Conservation (phyloP, 1,140 invertebrate genomes). For the Hypothenemus hampei region DNA sequence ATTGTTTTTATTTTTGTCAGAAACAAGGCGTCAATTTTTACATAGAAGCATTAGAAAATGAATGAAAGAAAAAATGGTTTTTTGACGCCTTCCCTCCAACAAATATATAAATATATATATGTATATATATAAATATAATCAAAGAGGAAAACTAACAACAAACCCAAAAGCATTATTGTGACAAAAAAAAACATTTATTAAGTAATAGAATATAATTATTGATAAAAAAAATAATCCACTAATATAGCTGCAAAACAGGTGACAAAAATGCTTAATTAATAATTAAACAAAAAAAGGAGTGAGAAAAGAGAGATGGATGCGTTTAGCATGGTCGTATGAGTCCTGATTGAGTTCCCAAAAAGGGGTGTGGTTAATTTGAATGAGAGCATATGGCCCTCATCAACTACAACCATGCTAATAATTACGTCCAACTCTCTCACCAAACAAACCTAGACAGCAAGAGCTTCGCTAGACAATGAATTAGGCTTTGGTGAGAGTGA, state of each 20-base stretch:
- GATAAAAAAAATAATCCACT: neutral
- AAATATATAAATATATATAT: too few relatives aligned
- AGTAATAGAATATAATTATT: constrained; percentile 41
- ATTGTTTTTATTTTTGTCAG: constrained; percentile 21
- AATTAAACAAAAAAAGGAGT: too few relatives aligned
- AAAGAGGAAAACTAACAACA: constrained; percentile 42
- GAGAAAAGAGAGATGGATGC: too few relatives aligned
- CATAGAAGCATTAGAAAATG: neutral
- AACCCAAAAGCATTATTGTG: constrained; percentile 48
- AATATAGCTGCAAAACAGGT: constrained; percentile 40
- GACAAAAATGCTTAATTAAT: too few relatives aligned
- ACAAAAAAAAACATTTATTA: constrained; percentile 48
- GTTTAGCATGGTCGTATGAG: too few relatives aligned
- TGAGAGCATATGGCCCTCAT: too few relatives aligned
- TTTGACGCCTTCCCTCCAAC: too few relatives aligned
- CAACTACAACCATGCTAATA: too few relatives aligned
- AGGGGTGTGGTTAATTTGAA: too few relatives aligned
- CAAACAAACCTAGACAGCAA: neutral
- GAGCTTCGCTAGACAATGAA: constrained; percentile 26
- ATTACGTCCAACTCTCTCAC: constrained; percentile 7
- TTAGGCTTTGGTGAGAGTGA: constrained; percentile 22
- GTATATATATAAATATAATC: too few relatives aligned
- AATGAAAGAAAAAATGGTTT: too few relatives aligned
- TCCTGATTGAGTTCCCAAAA: too few relatives aligned
- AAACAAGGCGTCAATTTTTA: neutral